A percentile compares a stretch with the other conserved stretches of the same genome.
phyloP scores from a whole-genome alignment of 2,888 invertebrate genomes.

The Agrochola litura region DNA sequence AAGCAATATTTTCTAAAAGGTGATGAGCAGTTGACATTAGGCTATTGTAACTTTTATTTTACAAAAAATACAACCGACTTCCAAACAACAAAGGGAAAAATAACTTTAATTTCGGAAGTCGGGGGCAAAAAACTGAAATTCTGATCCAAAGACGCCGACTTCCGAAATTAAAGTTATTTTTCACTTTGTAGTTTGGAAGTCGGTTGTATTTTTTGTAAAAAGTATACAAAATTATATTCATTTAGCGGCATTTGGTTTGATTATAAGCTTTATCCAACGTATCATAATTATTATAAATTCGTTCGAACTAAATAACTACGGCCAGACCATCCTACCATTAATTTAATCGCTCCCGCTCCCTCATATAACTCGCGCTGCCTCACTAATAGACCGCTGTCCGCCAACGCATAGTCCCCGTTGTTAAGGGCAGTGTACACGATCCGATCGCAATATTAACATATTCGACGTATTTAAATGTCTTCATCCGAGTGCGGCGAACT shows the following conservation, averaged over 20 bases:
- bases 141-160: no score
- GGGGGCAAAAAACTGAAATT: no score
- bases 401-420: slow-evolving; percentile 71
- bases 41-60: no score
- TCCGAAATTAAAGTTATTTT: no score
- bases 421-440: slow-evolving; percentile 68
- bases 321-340: not conserved
- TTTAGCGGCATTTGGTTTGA: not conserved
- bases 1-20: no score
- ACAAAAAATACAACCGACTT: no score
- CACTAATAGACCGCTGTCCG: slow-evolving; percentile 69
- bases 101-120: no score
- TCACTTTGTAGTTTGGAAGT: no score
- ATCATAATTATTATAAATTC: not conserved
- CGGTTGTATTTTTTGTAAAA: no score
- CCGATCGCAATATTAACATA: slow-evolving; percentile 71
- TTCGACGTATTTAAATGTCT: slow-evolving; percentile 71
- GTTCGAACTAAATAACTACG: no score
- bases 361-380: slow-evolving; percentile 32
- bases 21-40: no score
- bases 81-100: no score
- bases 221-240: not conserved
- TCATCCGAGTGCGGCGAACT: slow-evolving; percentile 68
- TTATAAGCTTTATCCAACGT: not conserved
- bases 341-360: slow-evolving; percentile 43